Evolutionary conservation across 2,888 invertebrate genomes (phyloP), one percentile per base, ranked within the genome.

Genomic region (Autographa gamma): DNA sequence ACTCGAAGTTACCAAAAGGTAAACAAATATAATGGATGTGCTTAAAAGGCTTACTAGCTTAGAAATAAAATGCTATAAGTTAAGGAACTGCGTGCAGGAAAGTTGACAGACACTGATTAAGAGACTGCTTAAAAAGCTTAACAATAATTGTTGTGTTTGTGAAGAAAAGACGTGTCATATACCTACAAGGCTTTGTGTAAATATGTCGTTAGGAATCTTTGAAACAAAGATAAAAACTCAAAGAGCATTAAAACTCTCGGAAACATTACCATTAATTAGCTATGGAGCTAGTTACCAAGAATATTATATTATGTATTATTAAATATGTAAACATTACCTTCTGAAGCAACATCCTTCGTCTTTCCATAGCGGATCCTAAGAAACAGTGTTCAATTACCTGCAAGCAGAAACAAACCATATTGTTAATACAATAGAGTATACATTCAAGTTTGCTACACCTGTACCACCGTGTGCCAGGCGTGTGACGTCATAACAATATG

Each of bases 381-480:
- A 80, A 83, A 80, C 59, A 66, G 19, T 66, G 41, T 56, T 41
- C 31, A 66, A 62, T 81, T 87, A 88, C 86, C 87, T 88, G 85
- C 65, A 84, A 86, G 71, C 61, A 74, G 81, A 84, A 83, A 85
- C 14, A 73, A 63, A 70, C 81, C 65, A 56, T 86, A 77, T 83
- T 73, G 74, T 0, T 31, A 66, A 19, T 0, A 0, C 0, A 0
- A 8, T 79, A 84, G 56, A 67, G 71, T 73, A 38, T 41, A 72
- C 18, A 73, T 62, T 79, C 6, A 32, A 19, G 4, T 38, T 61
- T 65, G 19, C 31, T 52, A 60, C 9, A 2, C 38, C 68, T 67
- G 87, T 88, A 78, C 84, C 85, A 86, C 65, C 69, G 72, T 63
- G 87, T 88, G 77, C 81, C 88, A 85, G 81, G 77, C 56, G 2